Conservation (phyloP, 2,113 vertebrate genomes). For the Macheiramphus alcinus region DNA sequence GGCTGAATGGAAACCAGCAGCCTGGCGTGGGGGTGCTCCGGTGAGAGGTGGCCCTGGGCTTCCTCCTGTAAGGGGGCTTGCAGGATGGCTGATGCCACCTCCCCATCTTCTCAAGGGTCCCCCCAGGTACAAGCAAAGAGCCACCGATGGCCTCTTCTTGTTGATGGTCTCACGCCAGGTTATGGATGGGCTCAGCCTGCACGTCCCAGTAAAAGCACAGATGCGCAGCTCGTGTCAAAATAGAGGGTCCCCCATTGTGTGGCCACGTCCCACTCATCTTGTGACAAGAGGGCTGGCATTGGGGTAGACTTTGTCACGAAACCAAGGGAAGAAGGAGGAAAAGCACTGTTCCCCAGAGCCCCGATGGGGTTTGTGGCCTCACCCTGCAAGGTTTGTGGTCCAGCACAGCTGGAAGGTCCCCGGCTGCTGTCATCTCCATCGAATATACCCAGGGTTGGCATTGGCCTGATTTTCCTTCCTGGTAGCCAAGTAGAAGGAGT, state of each 20-base stretch:
- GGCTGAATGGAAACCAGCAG: background rate
- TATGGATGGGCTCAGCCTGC: background rate
- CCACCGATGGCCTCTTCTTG: background rate
- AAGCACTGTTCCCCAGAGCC: background rate
- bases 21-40: background rate
- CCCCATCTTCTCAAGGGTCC: background rate
- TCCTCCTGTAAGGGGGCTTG: background rate
- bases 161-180: background rate
- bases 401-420: background rate
- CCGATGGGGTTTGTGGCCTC: background rate
- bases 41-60: background rate
- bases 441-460: background rate
- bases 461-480: background rate
- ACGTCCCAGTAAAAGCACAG: background rate
- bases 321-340: background rate
- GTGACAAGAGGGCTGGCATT: background rate
- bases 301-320: background rate
- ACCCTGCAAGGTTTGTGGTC: background rate
- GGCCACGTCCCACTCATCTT: background rate
- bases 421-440: background rate
- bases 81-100: background rate
- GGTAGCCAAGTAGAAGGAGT: background rate
- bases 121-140: background rate
- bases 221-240: background rate
- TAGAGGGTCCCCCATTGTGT: fast-evolving